Evolutionary conservation across 2,888 invertebrate genomes (phyloP), one percentile per base, ranked within the genome.

Genomic region (Empis stercorea): DNA sequence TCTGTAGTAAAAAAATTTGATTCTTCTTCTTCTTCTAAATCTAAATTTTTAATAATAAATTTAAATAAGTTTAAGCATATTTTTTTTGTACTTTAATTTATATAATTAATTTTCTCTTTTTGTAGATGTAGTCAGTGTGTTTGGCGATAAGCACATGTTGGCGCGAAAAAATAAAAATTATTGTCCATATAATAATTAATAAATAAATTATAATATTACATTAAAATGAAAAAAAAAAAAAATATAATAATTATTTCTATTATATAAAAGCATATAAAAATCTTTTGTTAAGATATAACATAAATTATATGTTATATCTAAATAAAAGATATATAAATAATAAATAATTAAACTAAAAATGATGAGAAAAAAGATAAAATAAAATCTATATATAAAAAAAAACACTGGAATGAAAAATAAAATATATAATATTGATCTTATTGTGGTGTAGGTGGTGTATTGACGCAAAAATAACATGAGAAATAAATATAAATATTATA

Each of bases 51-150:
- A 6, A 5, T 34, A n/a, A n/a, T n/a, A 13, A 5, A 7, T n/a
- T 7, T 34, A n/a, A n/a, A 7, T n/a, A 34, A 34, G 56, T 56
- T 54, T 49, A 60, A 51, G 59, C 47, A 59, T 59, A 56, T 59
- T 61, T 59, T 61, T 52, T 58, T 48, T 57, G 75, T 71, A 7
- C 7, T 56, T 56, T 54, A 48, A 60, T 51, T 59, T 48, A 59
- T 59, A n/a, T n/a, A n/a, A n/a, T n/a, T n/a, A 56, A 55, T 59
- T 61, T 59, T 61, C 52, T 58, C 49, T 57, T 75, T 71, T 82
- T 83, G 77, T 82, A 83, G 83, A 82, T 83, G 83, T 82, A 83
- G 83, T 82, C 83, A 84, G 78, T 84, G 83, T 81, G 81, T 83
- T 77, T 84, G 83, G 83, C 82, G 83, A 81, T 84, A 83, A 81